Evolutionary conservation across 2,797 vertebrate genomes (phyloP), one percentile per base, ranked within the genome.

Genomic region (Silurus aristotelis): DNA sequence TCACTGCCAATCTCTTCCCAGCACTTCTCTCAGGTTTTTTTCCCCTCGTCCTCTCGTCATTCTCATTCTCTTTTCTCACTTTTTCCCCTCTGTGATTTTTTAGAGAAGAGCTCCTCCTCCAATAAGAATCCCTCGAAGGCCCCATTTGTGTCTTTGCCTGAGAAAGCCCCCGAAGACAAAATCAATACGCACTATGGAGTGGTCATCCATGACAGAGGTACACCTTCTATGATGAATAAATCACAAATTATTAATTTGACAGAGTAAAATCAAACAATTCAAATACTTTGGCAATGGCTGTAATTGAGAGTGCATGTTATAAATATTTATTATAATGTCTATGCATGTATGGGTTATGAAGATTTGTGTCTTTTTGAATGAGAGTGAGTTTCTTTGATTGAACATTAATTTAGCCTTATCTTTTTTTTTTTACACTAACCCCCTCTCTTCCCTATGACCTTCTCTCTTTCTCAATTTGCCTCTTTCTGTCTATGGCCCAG

Each of bases 111-210:
- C 94, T 87, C 93, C 76, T 88, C 96, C 0, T 91, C 96, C 84
- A 96, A 92, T 6, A 99, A 97, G 89, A 97, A 95, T 75, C 96
- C 96, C 0, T 92, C 95, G 88, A 98, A 97, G 89, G 94, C 95
- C 3, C 96, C 97, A 0, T 94, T 95, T 66, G 93, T 96, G 20
- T 95, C 96, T 0, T 6, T 90, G 82, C 96, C 97, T 0, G 96
- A 97, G n/a, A 96, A 96, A 87, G 92, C 93, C 0, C 68, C 92
- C 0, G 88, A 96, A 80, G 95, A 95, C 0, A 97, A 97, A 89
- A 93, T 93, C 14, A 96, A 95, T 90, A 95, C 92, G 2, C 96
- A 95, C 89, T 98, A 96, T 0, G 98, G 97, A 0, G 97, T 97
- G 6, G 89, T 98, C 66, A 96, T 97, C 25, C 95, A 96, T 0